Conservation (phyloP, 2,888 invertebrate species). For the Pecten maximus region DNA sequence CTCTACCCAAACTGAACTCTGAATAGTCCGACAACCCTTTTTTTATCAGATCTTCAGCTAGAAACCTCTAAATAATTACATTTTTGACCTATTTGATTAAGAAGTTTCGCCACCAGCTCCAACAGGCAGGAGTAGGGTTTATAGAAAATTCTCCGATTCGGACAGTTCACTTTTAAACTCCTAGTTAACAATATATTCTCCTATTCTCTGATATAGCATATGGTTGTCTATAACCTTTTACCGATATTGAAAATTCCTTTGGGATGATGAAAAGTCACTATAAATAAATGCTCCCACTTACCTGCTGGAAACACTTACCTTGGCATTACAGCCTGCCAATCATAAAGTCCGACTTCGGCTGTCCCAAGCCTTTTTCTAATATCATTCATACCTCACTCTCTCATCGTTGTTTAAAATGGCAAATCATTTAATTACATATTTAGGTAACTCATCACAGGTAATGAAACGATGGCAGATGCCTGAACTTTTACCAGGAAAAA, state of each 20-base stretch:
- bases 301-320: background rate
- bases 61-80: background rate
- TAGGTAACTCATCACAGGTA: background rate
- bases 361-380: background rate
- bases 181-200: too few relatives aligned
- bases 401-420: background rate
- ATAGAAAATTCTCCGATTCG: background rate
- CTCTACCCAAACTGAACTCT: background rate
- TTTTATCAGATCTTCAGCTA: background rate
- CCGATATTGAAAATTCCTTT: background rate
- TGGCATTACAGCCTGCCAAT: background rate
- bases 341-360: background rate
- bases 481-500: background rate
- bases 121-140: background rate
- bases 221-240: background rate
- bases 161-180: background rate
- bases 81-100: background rate
- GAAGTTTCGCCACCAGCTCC: background rate
- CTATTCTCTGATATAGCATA: background rate
- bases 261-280: background rate
- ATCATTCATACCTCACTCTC: background rate
- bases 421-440: constrained; percentile 14
- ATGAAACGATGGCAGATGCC: background rate
- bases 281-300: background rate
- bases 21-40: background rate